Percentiles rank a stretch among this genome's conserved stretches.
Conservation (phyloP, 2,113 vertebrate species). For the Xyliphius kryptos region DNA sequence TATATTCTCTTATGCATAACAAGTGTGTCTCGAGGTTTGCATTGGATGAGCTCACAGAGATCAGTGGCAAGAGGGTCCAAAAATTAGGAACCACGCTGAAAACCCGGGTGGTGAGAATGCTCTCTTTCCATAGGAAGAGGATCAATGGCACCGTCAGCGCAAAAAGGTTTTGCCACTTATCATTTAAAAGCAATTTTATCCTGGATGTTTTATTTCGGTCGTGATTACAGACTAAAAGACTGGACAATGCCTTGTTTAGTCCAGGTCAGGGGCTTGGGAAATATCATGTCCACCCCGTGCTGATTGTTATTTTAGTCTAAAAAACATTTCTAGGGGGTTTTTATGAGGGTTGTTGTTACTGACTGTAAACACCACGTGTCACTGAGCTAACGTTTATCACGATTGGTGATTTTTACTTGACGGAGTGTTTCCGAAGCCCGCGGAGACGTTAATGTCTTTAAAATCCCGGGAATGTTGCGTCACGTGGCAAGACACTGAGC, state of each 20-base stretch:
- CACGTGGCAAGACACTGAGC: neutral
- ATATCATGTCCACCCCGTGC: constrained; percentile 24
- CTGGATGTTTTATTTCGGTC: constrained; percentile 13
- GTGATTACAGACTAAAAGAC: constrained; percentile 35
- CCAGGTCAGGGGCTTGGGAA: constrained; percentile 9
- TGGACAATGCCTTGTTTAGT: constrained; percentile 16
- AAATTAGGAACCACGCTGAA: no score
- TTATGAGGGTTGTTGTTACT: neutral
- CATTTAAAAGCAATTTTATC: no score
- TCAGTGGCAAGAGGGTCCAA: no score
- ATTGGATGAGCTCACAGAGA: no score
- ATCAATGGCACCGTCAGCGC: no score
- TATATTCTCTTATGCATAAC: no score
- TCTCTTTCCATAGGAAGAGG: no score
- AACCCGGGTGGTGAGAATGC: no score
- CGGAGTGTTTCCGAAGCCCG: neutral
- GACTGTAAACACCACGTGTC: neutral
- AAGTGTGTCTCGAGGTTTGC: no score
- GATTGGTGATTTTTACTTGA: constrained; percentile 5
- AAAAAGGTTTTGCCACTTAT: no score
- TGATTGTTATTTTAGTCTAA: constrained; percentile 26
- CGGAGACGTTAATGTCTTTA: constrained; percentile 8
- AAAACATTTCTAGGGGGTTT: constrained; percentile 11
- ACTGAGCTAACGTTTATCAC: neutral
- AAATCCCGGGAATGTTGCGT: neutral